Base-by-base conservation (phyloP, 2,888 invertebrate species). In the Archips xylosteana region DNA sequence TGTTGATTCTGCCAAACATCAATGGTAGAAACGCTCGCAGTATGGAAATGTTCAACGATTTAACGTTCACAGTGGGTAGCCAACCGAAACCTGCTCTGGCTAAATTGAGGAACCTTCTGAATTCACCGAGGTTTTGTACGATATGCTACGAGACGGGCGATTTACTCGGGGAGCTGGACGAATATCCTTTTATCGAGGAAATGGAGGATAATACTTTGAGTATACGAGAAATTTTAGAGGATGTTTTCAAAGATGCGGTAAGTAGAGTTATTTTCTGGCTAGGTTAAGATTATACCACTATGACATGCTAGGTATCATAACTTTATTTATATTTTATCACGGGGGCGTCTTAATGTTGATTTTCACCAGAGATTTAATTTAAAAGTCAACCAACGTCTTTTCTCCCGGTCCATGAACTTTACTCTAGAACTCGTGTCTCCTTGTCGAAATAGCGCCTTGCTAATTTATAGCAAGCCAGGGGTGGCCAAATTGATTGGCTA, bases 1-100 rank as follows among this genome's bases (percentile, higher is more conserved):
- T 3, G 59, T 59, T 36, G 13, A 12, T 13, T n/a, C 57, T 12
- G 54, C 2, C 23, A 12, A 3, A n/a, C 60, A 12, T 15, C 49
- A 34, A 73, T 64, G 73, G 32, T 51, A 10, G 23, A 66, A 57
- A 54, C 54, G 23, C 9, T 23, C 54, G 8, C 54, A 23, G 1
- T 9, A 70, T 70, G 65, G 74, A 63, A 54, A 64, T 59, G 47
- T 74, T 63, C 15, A 64, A 70, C 51, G 70, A 65, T 42, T 65
- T 74, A 60, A 74, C 64, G 6, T 74, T 74, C 36, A 60, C 59
- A 42, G 74, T 65, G 13, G 42, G 59, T 42, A 61, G 42, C 12
- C 34, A 74, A 61, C 74, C 74, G 5, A 74, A 74, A 64, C 74
- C 74, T 13, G 65, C 51, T 23, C 45, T 74, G 51, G 74, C 54